Evolutionary conservation across 2,797 vertebrate species (phyloP).

Genomic region (Onychomys arenicola): DNA sequence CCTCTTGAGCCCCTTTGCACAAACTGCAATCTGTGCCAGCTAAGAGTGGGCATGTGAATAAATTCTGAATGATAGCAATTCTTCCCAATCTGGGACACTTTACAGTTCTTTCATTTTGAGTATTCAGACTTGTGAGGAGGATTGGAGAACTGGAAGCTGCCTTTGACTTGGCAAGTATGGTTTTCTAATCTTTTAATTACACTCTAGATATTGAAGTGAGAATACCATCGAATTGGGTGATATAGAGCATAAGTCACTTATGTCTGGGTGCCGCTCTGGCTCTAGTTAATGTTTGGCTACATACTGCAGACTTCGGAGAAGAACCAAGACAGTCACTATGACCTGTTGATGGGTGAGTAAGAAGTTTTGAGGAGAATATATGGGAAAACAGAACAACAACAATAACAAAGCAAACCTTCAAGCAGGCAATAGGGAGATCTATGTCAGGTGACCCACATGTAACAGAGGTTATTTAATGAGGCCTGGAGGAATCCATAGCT

Average conservation of each 20-base stretch:
- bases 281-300: neutral
- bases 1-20: neutral
- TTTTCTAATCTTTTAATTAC: conserved; percentile 50
- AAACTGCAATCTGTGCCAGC: neutral
- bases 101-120: conserved; percentile 30
- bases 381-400: neutral
- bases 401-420: conserved; percentile 42
- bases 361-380: conserved; percentile 29
- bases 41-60: neutral
- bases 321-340: neutral
- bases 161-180: conserved; percentile 16
- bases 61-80: conserved; percentile 31
- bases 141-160: neutral
- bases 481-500: conserved; percentile 47
- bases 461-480: conserved; percentile 46
- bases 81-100: neutral
- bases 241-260: neutral
- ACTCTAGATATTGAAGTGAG: conserved; percentile 31
- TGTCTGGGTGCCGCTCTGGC: neutral
- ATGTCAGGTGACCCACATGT: conserved; percentile 19
- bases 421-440: neutral
- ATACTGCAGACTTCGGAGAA: conserved; percentile 19
- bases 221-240: neutral
- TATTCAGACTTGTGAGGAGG: neutral
- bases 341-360: neutral